phyloP scores from a whole-genome alignment of 2,797 vertebrate species.

The Sebastes vulpes region DNA sequence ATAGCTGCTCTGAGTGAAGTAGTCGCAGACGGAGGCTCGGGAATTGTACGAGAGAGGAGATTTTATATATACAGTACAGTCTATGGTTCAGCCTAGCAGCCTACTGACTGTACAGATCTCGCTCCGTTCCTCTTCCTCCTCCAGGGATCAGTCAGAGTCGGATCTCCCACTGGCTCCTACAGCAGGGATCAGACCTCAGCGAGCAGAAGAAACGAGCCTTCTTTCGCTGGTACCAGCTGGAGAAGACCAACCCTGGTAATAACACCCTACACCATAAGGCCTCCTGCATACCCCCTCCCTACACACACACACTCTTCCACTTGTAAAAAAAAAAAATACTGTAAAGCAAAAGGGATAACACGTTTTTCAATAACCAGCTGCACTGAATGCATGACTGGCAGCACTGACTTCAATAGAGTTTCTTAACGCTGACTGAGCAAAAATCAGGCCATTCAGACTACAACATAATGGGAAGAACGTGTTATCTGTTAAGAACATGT shows the following conservation, averaged over 20 bases:
- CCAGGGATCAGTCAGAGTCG: constrained; percentile 98
- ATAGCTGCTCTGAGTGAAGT: too few species aligned
- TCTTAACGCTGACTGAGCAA: neutral
- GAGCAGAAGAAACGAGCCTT: constrained; percentile 99
- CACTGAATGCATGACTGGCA: neutral
- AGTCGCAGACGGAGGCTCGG: too few species aligned
- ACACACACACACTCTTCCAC: neutral
- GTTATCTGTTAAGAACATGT: neutral
- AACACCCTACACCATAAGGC: neutral
- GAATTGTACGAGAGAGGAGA: too few species aligned
- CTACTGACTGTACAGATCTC: too few species aligned
- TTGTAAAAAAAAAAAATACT: neutral
- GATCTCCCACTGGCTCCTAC: constrained; percentile 98
- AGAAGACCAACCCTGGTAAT: constrained; percentile 97
- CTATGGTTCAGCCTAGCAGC: too few species aligned
- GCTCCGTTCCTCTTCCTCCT: neutral
- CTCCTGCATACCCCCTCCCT: neutral
- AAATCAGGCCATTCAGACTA: neutral
- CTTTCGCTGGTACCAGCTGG: constrained; percentile 98
- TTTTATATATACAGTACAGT: too few species aligned
- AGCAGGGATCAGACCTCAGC: constrained; percentile 97
- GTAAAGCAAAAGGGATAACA: neutral
- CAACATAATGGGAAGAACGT: neutral
- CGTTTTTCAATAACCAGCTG: neutral
- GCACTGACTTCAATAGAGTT: neutral